Evolutionary conservation across 2,888 invertebrate species (phyloP).

Genomic region (Cheilosia urbana): DNA sequence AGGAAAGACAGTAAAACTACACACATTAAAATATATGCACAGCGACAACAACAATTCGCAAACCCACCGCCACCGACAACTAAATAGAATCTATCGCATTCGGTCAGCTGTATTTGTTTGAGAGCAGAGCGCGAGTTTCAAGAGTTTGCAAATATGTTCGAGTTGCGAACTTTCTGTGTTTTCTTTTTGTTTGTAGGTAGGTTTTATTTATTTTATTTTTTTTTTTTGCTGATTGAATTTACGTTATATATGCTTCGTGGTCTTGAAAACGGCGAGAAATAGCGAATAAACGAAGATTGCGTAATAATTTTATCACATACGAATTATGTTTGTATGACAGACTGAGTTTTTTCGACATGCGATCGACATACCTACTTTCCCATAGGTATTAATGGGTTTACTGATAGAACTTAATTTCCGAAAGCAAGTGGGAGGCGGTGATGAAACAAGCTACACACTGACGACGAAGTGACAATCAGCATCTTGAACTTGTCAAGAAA

Average conservation of each 20-base stretch:
- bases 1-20: background rate
- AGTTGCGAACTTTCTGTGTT: conserved; percentile 9
- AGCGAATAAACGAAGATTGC: conserved; percentile 51
- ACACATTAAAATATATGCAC: conserved; percentile 2
- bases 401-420: conserved; percentile 7
- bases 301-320: conserved; percentile 56
- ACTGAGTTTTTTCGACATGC: background rate
- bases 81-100: conserved; percentile 43
- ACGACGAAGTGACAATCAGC: background rate
- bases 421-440: background rate
- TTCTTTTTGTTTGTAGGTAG: conserved; percentile 14
- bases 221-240: conserved; percentile 41
- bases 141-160: conserved; percentile 36
- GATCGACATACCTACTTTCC: conserved; percentile 19
- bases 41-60: conserved; percentile 11
- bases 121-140: conserved; percentile 15
- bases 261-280: conserved; percentile 51
- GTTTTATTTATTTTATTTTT: background rate
- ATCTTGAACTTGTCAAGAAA: background rate
- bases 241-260: conserved; percentile 31
- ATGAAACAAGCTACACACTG: background rate
- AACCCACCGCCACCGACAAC: background rate
- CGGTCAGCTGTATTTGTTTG: conserved; percentile 63
- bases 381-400: conserved; percentile 15
- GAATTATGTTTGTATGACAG: conserved; percentile 27